Base-by-base conservation (phyloP, 1,140 invertebrate genomes). In the Muscidifurax raptorellus region DNA sequence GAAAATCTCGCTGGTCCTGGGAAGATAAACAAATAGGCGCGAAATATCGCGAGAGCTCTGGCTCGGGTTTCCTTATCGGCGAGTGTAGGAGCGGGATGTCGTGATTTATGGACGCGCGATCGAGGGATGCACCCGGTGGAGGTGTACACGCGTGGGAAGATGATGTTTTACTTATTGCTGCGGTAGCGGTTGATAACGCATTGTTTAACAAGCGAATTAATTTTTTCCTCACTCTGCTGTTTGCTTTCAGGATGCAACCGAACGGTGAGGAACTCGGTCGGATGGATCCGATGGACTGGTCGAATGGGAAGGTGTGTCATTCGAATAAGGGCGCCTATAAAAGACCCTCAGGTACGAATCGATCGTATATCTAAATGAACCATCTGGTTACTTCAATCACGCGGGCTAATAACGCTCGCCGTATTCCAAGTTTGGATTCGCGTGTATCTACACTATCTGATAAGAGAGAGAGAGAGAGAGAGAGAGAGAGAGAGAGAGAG, bases 281-380 rank as follows among this genome's bases (percentile, higher is more conserved):
- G 91, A 78, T 91, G 90, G 90, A 90, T 91, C 80, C 87, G 90
- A 71, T 91, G 91, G 91, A 91, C 91, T n/a, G 91, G 91, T 76
- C 87, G 91, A 64, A 91, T 91, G 91, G 91, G 91, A 69, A 88
- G 88, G 71, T 91, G 91, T 80, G 86, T 90, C 81, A 87, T 91
- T 67, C 86, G 89, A 40, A 91, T 91, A 85, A 88, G 87, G 78
- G 89, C 90, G 69, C 88, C 90, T 71, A 83, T 89, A 66, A 90
- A 87, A 74, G 91, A 91, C 86, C 89, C 90, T 22, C 90, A 91
- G 90, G 91, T 91, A 86, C 81, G 84, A 59, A 22, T 59, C 18
- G 52, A 7, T 59, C n/a, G 9, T 1, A 5, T 22, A 59, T 40
- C 30, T 25, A 28, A 6, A n/a, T 5, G 67, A 69, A 69, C 27